Conservation (phyloP, 2,113 vertebrate species). For the Xenus cinereus region DNA sequence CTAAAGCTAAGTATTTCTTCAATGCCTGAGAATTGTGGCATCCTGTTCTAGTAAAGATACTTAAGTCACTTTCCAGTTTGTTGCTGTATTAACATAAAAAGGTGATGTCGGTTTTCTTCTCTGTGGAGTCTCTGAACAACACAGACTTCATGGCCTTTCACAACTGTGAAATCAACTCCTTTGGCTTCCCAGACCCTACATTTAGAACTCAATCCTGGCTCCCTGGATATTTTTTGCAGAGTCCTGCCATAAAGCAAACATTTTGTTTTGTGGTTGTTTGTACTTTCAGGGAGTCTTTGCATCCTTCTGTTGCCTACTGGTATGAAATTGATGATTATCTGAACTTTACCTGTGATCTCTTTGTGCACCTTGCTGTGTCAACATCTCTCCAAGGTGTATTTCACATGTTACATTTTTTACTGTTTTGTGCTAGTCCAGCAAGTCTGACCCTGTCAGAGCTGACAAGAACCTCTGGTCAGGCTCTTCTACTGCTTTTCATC, state of each 20-base stretch:
- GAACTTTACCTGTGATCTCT: conserved; percentile 25
- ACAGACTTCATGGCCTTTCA: background rate
- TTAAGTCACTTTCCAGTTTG: background rate
- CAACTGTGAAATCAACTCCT: accelerated
- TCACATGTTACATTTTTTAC: background rate
- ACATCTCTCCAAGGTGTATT: conserved; percentile 36
- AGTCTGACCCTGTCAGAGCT: conserved; percentile 6
- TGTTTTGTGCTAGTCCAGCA: background rate
- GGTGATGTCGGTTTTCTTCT: background rate
- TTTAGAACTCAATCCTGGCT: background rate
- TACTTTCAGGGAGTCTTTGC: background rate
- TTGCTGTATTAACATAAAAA: background rate
- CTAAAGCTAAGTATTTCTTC: background rate
- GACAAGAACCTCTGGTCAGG: background rate
- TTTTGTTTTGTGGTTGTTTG: background rate
- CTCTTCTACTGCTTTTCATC: background rate
- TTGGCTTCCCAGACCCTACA: background rate
- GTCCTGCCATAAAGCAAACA: background rate
- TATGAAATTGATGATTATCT: conserved; percentile 7
- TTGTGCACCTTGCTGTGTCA: conserved; percentile 15
- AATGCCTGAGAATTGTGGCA: background rate
- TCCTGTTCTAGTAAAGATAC: background rate
- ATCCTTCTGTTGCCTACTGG: background rate
- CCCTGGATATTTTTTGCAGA: background rate
- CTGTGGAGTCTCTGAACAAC: background rate